Evolutionary conservation across 2,113 vertebrate genomes (phyloP), one percentile per base, ranked within the genome.

Genomic region (Oenanthe melanoleuca): DNA sequence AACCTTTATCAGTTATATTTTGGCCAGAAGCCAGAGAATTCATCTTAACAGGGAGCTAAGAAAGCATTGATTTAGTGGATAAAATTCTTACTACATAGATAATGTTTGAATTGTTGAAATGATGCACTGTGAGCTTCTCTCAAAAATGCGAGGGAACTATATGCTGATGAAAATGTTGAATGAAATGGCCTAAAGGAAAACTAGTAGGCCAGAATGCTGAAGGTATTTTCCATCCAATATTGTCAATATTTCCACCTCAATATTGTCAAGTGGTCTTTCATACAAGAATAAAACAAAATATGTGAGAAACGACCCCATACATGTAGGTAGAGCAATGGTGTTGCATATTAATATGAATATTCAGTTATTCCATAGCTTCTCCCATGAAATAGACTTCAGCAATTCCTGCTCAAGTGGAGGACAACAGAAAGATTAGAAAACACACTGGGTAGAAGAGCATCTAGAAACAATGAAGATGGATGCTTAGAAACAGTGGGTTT

Each of bases 231-330:
- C 7, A 2, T 80, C 5, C 26, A 9, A 14, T 74, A 45, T 45
- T 45, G 44, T 45, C 44, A 45, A 21, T 45, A 45, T 45, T 45
- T 45, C 44, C 44, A 45, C 28, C n/a, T 89, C 0, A 5, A 6
- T 63, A 77, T 29, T 59, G 17, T n/a, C 28, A 50, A 53, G 66
- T 56, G 8, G 7, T 66, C 28, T 24, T 90, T 84, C 34, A 60
- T 20, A 23, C 7, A 52, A 7, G 31, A 89, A 21, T 18, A 84
- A 37, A 21, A 52, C 45, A 61, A 70, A 53, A 57, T 28, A 44
- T 28, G n/a, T 61, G 26, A 81, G 19, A 77, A 87, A 60, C 0
- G 1, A n/a, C 6, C 2, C 3, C 0, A 1, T 57, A 15, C 3
- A 2, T 6, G 6, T 6, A 14, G 12, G 12, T 33, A 52, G 49